Evolutionary conservation across 2,888 invertebrate genomes (phyloP), one percentile per base, ranked within the genome.

Genomic region (Fragum sueziense): DNA sequence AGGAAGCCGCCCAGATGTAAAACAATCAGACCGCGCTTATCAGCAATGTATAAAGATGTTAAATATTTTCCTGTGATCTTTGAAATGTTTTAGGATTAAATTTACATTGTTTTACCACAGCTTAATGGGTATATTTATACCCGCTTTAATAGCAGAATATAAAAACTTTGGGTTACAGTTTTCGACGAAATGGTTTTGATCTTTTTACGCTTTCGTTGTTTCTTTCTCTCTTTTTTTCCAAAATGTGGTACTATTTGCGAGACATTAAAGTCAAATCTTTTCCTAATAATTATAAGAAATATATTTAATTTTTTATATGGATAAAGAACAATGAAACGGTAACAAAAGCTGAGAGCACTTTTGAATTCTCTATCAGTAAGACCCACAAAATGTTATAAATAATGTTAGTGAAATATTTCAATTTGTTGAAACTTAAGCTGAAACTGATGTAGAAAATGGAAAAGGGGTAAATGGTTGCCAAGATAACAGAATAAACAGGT

Each of bases 401-500:
- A n/a, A n/a, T n/a, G n/a, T n/a, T n/a, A n/a, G n/a, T n/a, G n/a
- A n/a, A n/a, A n/a, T n/a, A n/a, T n/a, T n/a, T n/a, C n/a, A n/a
- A n/a, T n/a, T n/a, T n/a, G n/a, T n/a, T n/a, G n/a, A n/a, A n/a
- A n/a, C n/a, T n/a, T n/a, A n/a, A n/a, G n/a, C n/a, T n/a, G n/a
- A n/a, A n/a, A n/a, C n/a, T n/a, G n/a, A n/a, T n/a, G 47, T 47
- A 17, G 1, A 47, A 47, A 47, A n/a, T 29, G 33, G 33, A 29
- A 61, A 61, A 33, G 61, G 61, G 61, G n/a, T 9, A 33, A 4
- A n/a, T n/a, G 14, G 61, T 31, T 31, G 20, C 61, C 25, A 41
- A 34, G 65, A 65, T 65, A 65, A 61, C 57, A 7, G 65, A 65
- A 65, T 65, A n/a, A n/a, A 65, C 65, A 25, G 65, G 14, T 9